Percentiles rank a stretch among this genome's conserved stretches.
These are phyloP conservation scores for Lucinisca nassula DNA, from an alignment of 2,888 invertebrate species.

Conservation along the genomic window DNA sequence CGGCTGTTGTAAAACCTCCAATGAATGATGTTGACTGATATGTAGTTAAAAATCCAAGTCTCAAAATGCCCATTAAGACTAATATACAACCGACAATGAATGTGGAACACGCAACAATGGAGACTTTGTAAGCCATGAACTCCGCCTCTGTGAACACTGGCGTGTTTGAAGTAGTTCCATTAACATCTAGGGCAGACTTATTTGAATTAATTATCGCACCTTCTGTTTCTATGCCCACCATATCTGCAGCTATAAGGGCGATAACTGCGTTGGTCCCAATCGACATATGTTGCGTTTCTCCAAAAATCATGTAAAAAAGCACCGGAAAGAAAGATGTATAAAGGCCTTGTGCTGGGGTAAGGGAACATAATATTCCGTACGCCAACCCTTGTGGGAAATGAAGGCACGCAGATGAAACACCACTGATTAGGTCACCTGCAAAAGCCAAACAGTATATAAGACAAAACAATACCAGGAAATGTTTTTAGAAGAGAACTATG, in stretches of 20 bases:
- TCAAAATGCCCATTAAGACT: conserved; percentile 71
- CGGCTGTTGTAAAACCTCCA: conserved; percentile 80
- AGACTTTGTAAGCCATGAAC: conserved; percentile 63
- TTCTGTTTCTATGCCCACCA: conserved; percentile 65
- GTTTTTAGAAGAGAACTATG: no score
- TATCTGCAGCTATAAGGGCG: conserved; percentile 80
- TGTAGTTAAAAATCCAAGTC: conserved; percentile 77
- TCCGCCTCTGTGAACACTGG: conserved; percentile 26
- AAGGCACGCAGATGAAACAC: conserved; percentile 82
- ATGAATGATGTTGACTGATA: conserved; percentile 80
- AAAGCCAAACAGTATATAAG: background rate
- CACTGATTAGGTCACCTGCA: conserved; percentile 78
- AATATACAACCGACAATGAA: conserved; percentile 75
- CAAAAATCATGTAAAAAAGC: conserved; percentile 80
- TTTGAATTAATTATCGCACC: background rate
- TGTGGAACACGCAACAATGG: conserved; percentile 74
- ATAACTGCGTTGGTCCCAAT: conserved; percentile 83
- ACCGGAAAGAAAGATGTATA: conserved; percentile 83
- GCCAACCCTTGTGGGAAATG: conserved; percentile 85
- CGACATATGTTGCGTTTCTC: conserved; percentile 78
- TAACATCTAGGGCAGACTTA: background rate
- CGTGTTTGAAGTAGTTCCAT: background rate
- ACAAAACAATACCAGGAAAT: background rate
- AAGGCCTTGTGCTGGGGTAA: conserved; percentile 79
- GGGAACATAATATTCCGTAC: conserved; percentile 79